Evolutionary conservation across 2,797 vertebrate genomes (phyloP), one percentile per base, ranked within the genome.

Genomic region (Melanotaenia boesemani): DNA sequence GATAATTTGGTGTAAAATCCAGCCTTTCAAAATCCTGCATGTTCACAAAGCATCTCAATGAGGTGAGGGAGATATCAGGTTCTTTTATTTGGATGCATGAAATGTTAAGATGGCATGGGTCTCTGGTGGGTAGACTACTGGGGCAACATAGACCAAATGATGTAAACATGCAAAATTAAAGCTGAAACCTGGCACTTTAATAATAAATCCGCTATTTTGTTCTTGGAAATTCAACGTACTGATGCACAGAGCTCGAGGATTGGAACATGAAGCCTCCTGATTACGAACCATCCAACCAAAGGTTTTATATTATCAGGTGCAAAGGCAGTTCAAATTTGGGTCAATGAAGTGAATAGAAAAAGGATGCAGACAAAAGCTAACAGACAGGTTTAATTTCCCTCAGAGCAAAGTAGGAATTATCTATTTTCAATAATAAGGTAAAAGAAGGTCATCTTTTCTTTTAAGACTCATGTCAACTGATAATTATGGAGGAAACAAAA

Each of bases 401-500:
- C 22, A 2, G 22, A 65, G n/a, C 56, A 63, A 30, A 50, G 10
- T 6, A 36, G 46, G 52, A 70, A 59, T 70, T 63, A 57, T 65
- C 28, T 55, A 18, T 65, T 76, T 70, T 64, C 11, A 78, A 67
- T 81, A 79, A 86, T 36, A 36, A 36, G 50, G 62, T 69, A 50
- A 60, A 24, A 77, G 70, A 77, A 70, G 80, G 65, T 77, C 67
- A 79, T 72, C 59, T 80, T 24, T 10, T 63, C 28, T 24, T 70
- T 86, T 76, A 82, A 59, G 84, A 20, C 41, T 61, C 41, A 1
- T 46, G 56, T 80, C 46, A 79, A 69, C 6, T 56, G 75, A 72
- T 80, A 70, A 86, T 83, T 74, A 67, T 4, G 24, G 20, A 46
- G 72, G 69, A 72, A 84, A 88, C 81, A 83, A 87, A 77, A 80